Evolutionary conservation across 2,888 invertebrate species (phyloP), one percentile per base, ranked within the genome.

Genomic region (Aphrophora alni): DNA sequence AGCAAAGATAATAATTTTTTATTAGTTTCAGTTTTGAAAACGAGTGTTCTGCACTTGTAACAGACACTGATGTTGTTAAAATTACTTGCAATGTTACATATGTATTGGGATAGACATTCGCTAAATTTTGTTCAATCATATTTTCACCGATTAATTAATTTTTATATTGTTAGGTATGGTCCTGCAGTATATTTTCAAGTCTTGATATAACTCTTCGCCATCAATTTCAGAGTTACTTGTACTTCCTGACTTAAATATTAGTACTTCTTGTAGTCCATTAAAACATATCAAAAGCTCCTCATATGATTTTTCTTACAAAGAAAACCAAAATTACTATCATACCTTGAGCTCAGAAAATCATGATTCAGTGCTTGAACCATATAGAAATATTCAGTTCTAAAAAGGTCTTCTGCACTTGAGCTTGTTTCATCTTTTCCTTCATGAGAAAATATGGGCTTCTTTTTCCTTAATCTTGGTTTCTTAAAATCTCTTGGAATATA

Each of bases 1-100:
- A 38, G 10, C 71, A 1, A 21, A 78, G 78, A 25, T 78, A n/a
- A n/a, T n/a, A 71, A 28, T 38, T 78, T 38, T 71, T 78, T 8
- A 78, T 78, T 33, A 78, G 38, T 71, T 71, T 78, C 33, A 78
- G 72, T 78, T 72, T 38, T 70, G 72, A 73, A 78, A 78, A 78
- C 25, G 73, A 72, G 25, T n/a, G 38, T 51, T 78, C 73, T 72
- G 78, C 78, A 78, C 78, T 78, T 38, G 72, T 44, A 24, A 59
- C 59, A 51, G 78, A 21, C 25, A 78, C 78, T 51, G 78, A 44
- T 72, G 27, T 73, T 73, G 73, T 72, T 26, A 72, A 78, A 72
- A 78, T 25, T 70, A 70, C 27, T 70, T 7, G 77, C 17, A 77
- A 24, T 59, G 77, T 59, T 7, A 77, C 68, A 68, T 68, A 77